Conservation (phyloP, 2,888 invertebrate species). For the Agonum fuliginosum region DNA sequence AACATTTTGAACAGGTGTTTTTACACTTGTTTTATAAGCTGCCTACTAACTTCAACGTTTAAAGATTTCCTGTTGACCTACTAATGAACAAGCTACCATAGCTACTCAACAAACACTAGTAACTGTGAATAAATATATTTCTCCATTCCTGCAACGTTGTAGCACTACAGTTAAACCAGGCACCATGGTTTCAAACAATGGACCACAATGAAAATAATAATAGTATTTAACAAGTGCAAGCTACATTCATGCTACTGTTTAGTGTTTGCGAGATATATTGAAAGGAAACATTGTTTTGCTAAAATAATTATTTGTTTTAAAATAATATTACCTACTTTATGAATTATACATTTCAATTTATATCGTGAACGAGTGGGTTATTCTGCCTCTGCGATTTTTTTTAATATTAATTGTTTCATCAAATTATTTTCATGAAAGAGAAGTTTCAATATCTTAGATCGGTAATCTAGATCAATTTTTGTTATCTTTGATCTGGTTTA, state of each 20-base stretch:
- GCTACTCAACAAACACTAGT: slow-evolving; percentile 11
- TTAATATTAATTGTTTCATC: too few species aligned
- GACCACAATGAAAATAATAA: not conserved
- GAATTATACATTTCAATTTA: too few species aligned
- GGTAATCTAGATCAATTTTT: too few species aligned
- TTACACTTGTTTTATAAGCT: slow-evolving; percentile 9
- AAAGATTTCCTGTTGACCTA: slow-evolving; percentile 46
- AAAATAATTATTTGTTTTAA: too few species aligned
- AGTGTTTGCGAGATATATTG: not conserved
- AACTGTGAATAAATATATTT: slow-evolving; percentile 29
- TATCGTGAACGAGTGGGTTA: too few species aligned
- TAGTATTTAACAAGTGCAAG: not conserved
- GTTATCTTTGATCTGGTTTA: too few species aligned
- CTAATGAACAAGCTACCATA: slow-evolving; percentile 20
- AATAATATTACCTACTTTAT: too few species aligned
- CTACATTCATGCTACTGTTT: too few species aligned
- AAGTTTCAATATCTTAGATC: too few species aligned
- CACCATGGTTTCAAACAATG: not conserved
- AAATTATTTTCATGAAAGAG: too few species aligned
- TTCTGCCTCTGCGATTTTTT: too few species aligned
- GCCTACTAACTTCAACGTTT: slow-evolving; percentile 37
- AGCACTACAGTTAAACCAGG: not conserved
- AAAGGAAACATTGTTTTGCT: not conserved
- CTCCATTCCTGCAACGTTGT: not conserved
- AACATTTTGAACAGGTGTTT: slow-evolving; percentile 39